Evolutionary conservation across 1,140 invertebrate species (phyloP).

Genomic region (Myzus persicae): DNA sequence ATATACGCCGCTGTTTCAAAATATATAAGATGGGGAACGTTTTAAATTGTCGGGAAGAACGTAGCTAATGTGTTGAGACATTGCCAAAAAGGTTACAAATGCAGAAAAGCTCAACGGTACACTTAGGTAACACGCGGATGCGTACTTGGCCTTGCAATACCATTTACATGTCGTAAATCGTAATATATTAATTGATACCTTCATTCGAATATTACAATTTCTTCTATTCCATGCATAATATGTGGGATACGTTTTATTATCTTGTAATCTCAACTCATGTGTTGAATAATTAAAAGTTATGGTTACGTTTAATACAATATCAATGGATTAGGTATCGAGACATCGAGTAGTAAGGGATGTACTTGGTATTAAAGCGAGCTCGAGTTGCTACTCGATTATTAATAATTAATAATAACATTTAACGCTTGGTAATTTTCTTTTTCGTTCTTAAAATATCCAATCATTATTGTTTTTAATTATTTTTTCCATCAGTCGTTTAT

Average conservation of each 20-base stretch:
- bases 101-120: neutral
- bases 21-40: neutral
- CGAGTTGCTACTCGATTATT: neutral
- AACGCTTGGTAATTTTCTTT: neutral
- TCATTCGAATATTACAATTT: neutral
- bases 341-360: neutral
- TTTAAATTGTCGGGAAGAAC: constrained; percentile 7
- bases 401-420: neutral
- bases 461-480: neutral
- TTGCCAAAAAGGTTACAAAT: constrained; percentile 11
- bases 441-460: neutral
- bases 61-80: constrained; percentile 14
- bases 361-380: neutral
- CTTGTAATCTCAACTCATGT: neutral
- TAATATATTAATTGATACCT: neutral
- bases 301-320: neutral
- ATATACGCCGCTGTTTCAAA: neutral
- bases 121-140: constrained; percentile 17
- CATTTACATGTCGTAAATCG: neutral
- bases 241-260: neutral
- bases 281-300: neutral
- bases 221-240: neutral
- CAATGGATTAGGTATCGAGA: no score
- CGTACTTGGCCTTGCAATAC: neutral
- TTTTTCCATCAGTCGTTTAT: neutral